These are phyloP conservation scores for Halcyon leucocephala DNA, from an alignment of 2,797 vertebrate species.

Conservation along the genomic window DNA sequence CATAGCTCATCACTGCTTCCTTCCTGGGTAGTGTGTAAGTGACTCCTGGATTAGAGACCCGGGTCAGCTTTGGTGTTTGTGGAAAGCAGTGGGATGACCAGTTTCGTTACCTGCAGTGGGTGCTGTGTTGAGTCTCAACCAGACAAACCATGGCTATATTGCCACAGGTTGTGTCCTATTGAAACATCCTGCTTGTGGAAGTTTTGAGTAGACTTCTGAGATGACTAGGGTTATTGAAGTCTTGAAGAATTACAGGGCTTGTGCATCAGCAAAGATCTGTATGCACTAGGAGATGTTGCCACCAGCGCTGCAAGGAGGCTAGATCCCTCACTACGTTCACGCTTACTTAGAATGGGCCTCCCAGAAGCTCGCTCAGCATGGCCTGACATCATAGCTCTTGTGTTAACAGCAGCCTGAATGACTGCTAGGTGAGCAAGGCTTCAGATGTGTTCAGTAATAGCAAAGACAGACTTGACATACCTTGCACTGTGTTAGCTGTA, in stretches of 20 bases:
- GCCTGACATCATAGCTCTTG: neutral
- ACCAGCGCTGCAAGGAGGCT: neutral
- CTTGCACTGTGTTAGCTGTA: neutral
- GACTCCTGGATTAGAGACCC: neutral
- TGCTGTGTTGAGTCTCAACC: neutral
- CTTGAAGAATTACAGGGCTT: neutral
- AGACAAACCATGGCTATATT: neutral
- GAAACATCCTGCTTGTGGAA: neutral
- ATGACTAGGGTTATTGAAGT: neutral
- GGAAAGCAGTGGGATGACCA: neutral
- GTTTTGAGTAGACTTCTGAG: neutral
- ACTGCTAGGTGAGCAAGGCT: slow-evolving; percentile 11
- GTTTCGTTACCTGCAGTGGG: neutral
- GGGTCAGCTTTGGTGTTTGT: neutral
- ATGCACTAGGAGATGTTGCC: neutral
- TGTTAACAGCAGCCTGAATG: neutral
- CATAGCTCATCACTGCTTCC: neutral
- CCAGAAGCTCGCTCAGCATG: neutral
- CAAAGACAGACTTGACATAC: neutral
- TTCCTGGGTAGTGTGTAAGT: neutral
- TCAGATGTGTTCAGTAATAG: neutral
- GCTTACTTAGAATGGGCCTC: neutral
- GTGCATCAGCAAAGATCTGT: neutral
- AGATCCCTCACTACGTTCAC: neutral
- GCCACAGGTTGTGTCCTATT: neutral